A percentile compares a stretch with the other conserved stretches of the same genome.
Conservation (phyloP, 2,797 vertebrate species). For the Phalanger gymnotis region DNA sequence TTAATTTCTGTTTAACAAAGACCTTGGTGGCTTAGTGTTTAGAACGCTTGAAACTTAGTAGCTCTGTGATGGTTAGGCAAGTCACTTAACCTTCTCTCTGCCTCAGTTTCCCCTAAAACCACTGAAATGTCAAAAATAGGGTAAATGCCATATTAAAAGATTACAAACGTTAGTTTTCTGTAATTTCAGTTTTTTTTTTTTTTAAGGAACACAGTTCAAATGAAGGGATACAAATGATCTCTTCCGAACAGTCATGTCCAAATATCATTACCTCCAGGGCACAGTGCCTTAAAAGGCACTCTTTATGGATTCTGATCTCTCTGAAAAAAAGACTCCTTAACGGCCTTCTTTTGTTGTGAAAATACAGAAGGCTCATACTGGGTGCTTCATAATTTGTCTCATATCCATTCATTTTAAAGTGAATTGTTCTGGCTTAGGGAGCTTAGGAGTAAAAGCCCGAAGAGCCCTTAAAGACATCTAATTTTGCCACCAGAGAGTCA, state of each 20-base stretch:
- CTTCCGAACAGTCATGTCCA: neutral
- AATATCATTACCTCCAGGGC: neutral
- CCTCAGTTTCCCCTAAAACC: neutral
- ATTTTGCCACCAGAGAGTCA: neutral
- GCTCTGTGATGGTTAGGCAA: neutral
- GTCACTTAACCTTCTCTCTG: neutral
- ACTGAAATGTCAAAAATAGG: neutral
- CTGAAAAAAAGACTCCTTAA: neutral
- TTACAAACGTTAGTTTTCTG: neutral
- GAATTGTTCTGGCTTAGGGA: neutral
- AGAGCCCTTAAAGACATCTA: neutral
- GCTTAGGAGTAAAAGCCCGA: neutral
- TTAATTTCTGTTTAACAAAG: neutral
- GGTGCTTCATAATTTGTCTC: neutral
- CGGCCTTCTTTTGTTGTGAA: neutral
- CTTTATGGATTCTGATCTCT: neutral
- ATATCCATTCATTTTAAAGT: neutral
- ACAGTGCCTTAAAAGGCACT: neutral
- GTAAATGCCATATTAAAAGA: neutral
- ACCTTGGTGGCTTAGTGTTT: neutral
- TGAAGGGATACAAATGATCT: neutral
- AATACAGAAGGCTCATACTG: neutral
- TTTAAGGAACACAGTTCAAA: neutral
- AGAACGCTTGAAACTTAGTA: neutral
- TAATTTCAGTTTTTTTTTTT: neutral